These are phyloP conservation scores for Notiomystis cincta DNA, from an alignment of 2,113 vertebrate genomes.

Conservation along the genomic window DNA sequence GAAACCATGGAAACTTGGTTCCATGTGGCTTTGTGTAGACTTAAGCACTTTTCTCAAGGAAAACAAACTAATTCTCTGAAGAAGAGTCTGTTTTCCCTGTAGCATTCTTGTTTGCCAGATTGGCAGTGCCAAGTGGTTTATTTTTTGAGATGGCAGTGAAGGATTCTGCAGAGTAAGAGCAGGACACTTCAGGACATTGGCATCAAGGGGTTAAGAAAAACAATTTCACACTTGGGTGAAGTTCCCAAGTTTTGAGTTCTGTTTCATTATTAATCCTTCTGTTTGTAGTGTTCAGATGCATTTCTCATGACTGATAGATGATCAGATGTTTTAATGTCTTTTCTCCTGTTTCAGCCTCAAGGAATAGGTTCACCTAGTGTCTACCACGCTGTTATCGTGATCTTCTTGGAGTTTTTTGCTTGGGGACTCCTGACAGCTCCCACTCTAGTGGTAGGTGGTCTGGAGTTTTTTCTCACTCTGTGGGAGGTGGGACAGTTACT, in stretches of 20 bases:
- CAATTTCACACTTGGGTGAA: background rate
- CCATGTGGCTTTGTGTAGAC: background rate
- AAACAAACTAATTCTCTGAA: background rate
- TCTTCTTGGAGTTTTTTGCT: conserved; percentile 90
- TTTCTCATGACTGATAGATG: background rate
- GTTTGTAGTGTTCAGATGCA: background rate
- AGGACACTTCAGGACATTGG: background rate
- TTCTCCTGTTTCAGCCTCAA: conserved; percentile 77
- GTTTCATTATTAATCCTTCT: background rate
- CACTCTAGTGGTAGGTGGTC: conserved; percentile 80
- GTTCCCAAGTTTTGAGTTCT: background rate
- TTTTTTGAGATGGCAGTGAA: background rate
- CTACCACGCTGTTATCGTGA: conserved; percentile 88
- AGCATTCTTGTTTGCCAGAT: background rate
- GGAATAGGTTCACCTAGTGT: conserved; percentile 89
- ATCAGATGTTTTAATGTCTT: background rate
- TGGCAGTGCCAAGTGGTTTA: background rate
- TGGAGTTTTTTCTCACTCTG: accelerated
- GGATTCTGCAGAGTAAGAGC: background rate
- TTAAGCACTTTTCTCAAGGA: background rate
- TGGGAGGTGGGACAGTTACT: background rate
- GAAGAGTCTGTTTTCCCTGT: background rate
- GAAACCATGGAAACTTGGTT: background rate
- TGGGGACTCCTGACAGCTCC: conserved; percentile 88
- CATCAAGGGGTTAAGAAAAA: background rate